These are phyloP conservation scores for Gymnothorax javanicus DNA, from an alignment of 2,797 vertebrate species.

Conservation along the genomic window DNA sequence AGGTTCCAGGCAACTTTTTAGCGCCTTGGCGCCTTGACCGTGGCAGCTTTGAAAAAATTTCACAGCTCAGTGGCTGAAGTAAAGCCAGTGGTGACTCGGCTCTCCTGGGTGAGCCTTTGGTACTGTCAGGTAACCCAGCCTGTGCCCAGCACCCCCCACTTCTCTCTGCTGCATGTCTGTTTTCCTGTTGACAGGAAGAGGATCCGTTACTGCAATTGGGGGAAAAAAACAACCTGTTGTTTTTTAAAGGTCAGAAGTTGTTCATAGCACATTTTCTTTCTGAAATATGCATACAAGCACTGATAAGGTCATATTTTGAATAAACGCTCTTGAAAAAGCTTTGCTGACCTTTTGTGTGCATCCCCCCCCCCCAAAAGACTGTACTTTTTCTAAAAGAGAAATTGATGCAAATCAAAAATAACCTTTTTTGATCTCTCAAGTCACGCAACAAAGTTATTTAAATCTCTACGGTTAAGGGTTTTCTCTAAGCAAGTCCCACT, in stretches of 20 bases:
- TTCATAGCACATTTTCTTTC: constrained; percentile 49
- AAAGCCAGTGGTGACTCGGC: neutral
- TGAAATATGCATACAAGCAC: constrained; percentile 60
- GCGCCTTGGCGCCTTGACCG: constrained; percentile 1
- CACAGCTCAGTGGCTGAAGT: constrained; percentile 14
- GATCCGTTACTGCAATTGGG: constrained; percentile 33
- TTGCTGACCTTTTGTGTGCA: constrained; percentile 52
- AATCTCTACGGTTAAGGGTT: too few relatives aligned
- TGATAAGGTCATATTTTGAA: constrained; percentile 73
- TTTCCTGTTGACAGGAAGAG: constrained; percentile 13
- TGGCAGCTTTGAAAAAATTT: constrained; percentile 7
- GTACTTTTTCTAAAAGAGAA: constrained; percentile 8
- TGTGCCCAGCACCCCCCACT: neutral
- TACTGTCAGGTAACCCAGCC: neutral
- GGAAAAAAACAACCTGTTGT: constrained; percentile 48
- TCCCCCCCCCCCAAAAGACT: too few relatives aligned
- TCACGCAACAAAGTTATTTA: constrained; percentile 14
- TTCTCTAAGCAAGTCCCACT: neutral
- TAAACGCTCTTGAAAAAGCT: constrained; percentile 51
- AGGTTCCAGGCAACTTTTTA: constrained; percentile 20
- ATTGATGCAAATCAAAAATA: constrained; percentile 24
- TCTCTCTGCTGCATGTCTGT: constrained; percentile 3
- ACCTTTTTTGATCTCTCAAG: constrained; percentile 28
- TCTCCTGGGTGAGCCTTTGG: neutral
- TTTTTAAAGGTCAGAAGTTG: constrained; percentile 67